Evolutionary conservation across 2,113 vertebrate genomes (phyloP), one percentile per base, ranked within the genome.

Genomic region (Hippolais icterina): DNA sequence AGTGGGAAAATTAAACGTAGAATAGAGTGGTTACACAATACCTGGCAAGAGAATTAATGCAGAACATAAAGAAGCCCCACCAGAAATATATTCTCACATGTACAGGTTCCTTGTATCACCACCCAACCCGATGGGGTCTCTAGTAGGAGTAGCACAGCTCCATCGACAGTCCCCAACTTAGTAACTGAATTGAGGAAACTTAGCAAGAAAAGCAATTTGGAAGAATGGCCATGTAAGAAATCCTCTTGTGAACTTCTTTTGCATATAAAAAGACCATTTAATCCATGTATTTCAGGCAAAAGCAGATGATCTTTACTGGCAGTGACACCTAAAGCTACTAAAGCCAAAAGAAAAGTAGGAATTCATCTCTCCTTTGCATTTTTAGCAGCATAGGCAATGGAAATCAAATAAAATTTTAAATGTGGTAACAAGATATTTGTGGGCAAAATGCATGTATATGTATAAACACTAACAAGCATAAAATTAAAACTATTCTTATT

Each of bases 401-500:
- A 84, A 87, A 94, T 42, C 22, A 72, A 91, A 78, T 64, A 78
- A 82, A 86, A 75, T 63, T 89, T 87, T 49, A 79, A 83, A 92
- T 15, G 28, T n/a, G 53, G 28, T 61, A 76, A 79, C 24, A 71
- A 50, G 6, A 24, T 57, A 89, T 70, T 81, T 63, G 44, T n/a
- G 31, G 47, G 28, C 44, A 77, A 88, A 94, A 78, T 64, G 21
- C 29, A 84, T 70, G 87, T 35, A 49, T 46, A 87, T 56, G 74
- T 87, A 84, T 78, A 94, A 95, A 46, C 13, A 71, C 46, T 75
- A 95, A 74, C 17, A 47, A 57, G 63, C 60, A 78, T 20, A 52
- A 92, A 77, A 76, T 64, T 69, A 80, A 88, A 93, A 87, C 39
- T 70, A 75, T 47, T 87, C 84, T 91, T 87, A 84, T 78, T 95